Percentiles rank a stretch among this genome's conserved stretches.
These are phyloP conservation scores for Adineta ricciae DNA, from an alignment of 2,888 invertebrate species.

Conservation along the genomic window DNA sequence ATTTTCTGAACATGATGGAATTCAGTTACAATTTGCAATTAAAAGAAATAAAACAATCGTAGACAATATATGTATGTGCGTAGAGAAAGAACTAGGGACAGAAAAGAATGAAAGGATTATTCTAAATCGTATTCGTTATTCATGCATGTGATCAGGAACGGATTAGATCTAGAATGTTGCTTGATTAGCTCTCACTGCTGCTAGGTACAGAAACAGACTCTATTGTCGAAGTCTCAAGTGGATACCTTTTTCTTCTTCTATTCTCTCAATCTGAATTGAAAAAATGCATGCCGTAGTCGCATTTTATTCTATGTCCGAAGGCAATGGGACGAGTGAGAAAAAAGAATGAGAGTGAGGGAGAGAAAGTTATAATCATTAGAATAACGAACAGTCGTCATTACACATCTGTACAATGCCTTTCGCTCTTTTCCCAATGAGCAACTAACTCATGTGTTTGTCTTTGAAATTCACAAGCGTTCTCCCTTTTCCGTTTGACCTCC, in stretches of 20 bases:
- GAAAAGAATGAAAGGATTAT: not conserved
- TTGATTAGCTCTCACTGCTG: not conserved
- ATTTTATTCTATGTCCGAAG: not conserved
- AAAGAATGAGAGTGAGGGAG: not conserved
- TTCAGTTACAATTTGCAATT: not conserved
- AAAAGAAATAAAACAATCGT: not conserved
- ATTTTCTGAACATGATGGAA: not conserved
- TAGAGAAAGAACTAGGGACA: not conserved
- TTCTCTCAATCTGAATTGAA: not conserved
- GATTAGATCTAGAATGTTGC: not conserved
- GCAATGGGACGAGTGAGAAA: not conserved
- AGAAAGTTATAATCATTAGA: slow-evolving; percentile 3
- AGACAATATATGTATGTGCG: not conserved
- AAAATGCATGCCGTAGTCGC: not conserved
- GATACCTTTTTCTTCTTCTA: not conserved
- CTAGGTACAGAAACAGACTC: not conserved
- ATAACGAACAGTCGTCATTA: not conserved
- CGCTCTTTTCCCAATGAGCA: not conserved
- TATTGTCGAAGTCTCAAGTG: not conserved
- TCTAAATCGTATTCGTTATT: not conserved
- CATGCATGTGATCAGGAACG: not conserved
- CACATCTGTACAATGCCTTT: slow-evolving; percentile 9
- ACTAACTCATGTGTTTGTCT: not conserved
- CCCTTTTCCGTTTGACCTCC: not conserved
- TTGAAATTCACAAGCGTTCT: not conserved